A percentile compares a stretch with the other conserved stretches of the same genome.
phyloP scores from a whole-genome alignment of 2,113 vertebrate genomes.

The Barnardius zonarius region DNA sequence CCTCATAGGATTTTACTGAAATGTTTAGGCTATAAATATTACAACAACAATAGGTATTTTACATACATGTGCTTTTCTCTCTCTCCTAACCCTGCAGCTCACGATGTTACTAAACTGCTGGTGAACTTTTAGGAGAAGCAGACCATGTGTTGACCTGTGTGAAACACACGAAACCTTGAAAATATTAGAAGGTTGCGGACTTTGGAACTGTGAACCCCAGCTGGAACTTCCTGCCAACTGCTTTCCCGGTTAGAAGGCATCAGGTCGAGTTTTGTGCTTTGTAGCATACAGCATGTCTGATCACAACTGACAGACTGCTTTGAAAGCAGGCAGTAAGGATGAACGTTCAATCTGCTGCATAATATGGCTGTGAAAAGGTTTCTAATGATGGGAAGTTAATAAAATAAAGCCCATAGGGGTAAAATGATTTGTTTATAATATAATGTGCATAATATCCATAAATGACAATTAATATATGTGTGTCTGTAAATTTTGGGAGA shows the following conservation, averaged over 20 bases:
- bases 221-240: constrained; percentile 68
- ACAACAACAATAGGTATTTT: neutral
- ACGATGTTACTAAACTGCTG: neutral
- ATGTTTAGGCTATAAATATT: neutral
- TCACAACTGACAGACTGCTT: constrained; percentile 73
- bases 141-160: constrained; percentile 16
- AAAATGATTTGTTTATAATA: constrained; percentile 44
- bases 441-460: constrained; percentile 30
- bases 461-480: neutral
- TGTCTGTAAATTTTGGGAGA: neutral
- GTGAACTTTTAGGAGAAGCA: constrained; percentile 18
- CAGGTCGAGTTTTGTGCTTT: constrained; percentile 59
- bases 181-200: constrained; percentile 59
- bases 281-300: constrained; percentile 48
- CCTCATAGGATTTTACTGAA: neutral
- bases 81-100: neutral
- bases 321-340: constrained; percentile 60
- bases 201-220: constrained; percentile 59
- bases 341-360: constrained; percentile 54
- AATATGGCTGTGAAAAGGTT: constrained; percentile 26
- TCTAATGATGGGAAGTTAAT: constrained; percentile 32
- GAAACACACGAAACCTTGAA: constrained; percentile 57
- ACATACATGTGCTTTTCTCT: neutral
- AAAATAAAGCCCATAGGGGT: constrained; percentile 5
- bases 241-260: constrained; percentile 27